Conservation (phyloP, 2,888 invertebrate species). For the Incurvaria masculella region DNA sequence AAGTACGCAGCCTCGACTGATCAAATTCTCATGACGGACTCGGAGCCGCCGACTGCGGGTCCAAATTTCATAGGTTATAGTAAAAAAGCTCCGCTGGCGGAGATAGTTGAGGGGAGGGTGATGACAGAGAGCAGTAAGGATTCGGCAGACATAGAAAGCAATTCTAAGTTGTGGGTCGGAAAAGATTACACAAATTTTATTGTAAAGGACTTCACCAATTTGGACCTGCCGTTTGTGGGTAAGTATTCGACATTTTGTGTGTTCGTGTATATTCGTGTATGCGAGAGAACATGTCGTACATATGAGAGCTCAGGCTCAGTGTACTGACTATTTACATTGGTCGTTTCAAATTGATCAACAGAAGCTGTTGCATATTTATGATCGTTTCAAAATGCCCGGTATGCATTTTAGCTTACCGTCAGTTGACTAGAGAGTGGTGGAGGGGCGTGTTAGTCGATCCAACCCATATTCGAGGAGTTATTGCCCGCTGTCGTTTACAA, state of each 20-base stretch:
- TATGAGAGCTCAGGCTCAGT: too few relatives aligned
- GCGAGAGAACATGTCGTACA: too few relatives aligned
- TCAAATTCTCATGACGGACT: constrained; percentile 39
- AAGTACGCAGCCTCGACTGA: constrained; percentile 45
- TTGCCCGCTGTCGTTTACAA: too few relatives aligned
- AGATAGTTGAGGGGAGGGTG: constrained; percentile 39
- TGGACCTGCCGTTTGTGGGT: constrained; percentile 79
- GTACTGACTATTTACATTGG: too few relatives aligned
- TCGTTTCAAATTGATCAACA: too few relatives aligned
- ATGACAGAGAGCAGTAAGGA: constrained; percentile 38
- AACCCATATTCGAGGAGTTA: too few relatives aligned
- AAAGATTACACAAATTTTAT: constrained; percentile 97
- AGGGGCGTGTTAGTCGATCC: too few relatives aligned
- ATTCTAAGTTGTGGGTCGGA: constrained; percentile 89
- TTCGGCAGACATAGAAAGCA: constrained; percentile 54
- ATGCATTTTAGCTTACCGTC: too few relatives aligned
- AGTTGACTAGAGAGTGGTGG: too few relatives aligned
- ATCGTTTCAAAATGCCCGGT: too few relatives aligned
- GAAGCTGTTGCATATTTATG: too few relatives aligned
- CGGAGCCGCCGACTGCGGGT: constrained; percentile 19
- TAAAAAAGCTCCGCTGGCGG: constrained; percentile 35
- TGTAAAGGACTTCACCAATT: constrained; percentile 88
- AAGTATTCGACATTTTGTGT: constrained; percentile 21
- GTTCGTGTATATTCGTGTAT: not conserved
- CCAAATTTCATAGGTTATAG: constrained; percentile 23